Percentiles rank a stretch among this genome's conserved stretches.
These are phyloP conservation scores for Podilymbus podiceps DNA, from an alignment of 2,113 vertebrate genomes.

Conservation along the genomic window DNA sequence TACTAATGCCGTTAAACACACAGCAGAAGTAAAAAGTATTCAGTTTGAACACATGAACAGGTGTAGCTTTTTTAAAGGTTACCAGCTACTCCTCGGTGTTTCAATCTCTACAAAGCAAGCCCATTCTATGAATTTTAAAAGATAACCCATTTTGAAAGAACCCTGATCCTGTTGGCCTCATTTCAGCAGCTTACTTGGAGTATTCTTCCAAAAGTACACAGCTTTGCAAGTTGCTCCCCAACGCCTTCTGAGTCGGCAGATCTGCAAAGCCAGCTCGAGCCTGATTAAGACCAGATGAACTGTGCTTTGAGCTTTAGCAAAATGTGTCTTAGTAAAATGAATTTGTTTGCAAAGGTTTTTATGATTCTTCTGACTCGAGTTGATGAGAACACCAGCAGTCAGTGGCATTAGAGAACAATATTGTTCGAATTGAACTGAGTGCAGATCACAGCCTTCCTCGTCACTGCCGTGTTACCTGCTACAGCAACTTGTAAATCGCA, in stretches of 20 bases:
- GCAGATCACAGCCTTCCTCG: not conserved
- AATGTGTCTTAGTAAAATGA: not conserved
- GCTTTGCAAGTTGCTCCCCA: not conserved
- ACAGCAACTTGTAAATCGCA: fast-evolving
- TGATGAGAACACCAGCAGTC: not conserved
- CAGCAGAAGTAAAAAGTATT: not conserved
- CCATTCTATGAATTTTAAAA: not conserved
- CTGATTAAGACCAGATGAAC: not conserved
- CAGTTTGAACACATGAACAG: not conserved
- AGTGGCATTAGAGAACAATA: not conserved
- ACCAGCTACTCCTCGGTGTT: not conserved
- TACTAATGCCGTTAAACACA: not conserved
- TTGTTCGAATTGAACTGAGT: not conserved
- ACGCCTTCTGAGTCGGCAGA: not conserved
- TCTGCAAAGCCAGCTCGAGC: constrained; percentile 12
- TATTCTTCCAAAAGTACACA: not conserved
- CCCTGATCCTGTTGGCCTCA: not conserved
- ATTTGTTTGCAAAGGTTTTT: not conserved
- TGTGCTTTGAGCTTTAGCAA: not conserved
- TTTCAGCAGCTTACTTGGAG: not conserved
- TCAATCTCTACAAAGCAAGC: not conserved
- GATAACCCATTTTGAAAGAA: not conserved
- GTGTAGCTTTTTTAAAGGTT: not conserved
- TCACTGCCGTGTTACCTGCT: not conserved
- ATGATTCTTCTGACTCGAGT: not conserved